Evolutionary conservation across 1,140 invertebrate genomes (phyloP), one percentile per base, ranked within the genome.

Genomic region (Holotrichia oblita): DNA sequence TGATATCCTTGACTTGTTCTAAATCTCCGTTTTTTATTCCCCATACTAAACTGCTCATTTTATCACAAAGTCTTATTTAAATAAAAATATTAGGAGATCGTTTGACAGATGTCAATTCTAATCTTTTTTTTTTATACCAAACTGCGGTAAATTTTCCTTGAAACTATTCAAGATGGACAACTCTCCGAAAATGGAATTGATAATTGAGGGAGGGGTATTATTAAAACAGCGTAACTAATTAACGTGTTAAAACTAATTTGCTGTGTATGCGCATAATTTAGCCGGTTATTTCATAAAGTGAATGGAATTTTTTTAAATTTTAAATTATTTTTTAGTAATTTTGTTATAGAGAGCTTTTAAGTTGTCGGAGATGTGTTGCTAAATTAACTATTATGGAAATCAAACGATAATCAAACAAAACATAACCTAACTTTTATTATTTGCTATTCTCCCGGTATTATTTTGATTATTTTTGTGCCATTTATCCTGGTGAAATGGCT

Each of bases 11-110:
- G 17, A 98, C 96, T 89, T 95, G 93, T 83, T 97, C 95, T 82
- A 98, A 89, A 87, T 98, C 97, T 73, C 96, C 96, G 87, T 98
- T 98, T 90, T 97, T 98, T 80, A 98, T 94, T 85, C 94, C 94
- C 96, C 96, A 97, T 79, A 96, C 93, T 85, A 97, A 91, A 88
- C 94, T 94, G 64, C 84, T 85, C 84, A 85, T 85, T 80, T 84
- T 75, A 69, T 69, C 27, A 17, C 34, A 76, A 42, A 12, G 34
- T 75, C 76, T 79, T 79, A 42, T 69, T 77, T 48, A 79, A 79
- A 80, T 76, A 74, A 74, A 48, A 69, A 69, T 69, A 69, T 69
- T 69, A 9, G 61, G 27, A 69, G 27, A 24, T 22, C 20, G 20
- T 22, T 69, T 69, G 61, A 69, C 61, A 69, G 61, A 69, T 69